Evolutionary conservation across 2,888 invertebrate genomes (phyloP).

Genomic region (Brenthis daphne): DNA sequence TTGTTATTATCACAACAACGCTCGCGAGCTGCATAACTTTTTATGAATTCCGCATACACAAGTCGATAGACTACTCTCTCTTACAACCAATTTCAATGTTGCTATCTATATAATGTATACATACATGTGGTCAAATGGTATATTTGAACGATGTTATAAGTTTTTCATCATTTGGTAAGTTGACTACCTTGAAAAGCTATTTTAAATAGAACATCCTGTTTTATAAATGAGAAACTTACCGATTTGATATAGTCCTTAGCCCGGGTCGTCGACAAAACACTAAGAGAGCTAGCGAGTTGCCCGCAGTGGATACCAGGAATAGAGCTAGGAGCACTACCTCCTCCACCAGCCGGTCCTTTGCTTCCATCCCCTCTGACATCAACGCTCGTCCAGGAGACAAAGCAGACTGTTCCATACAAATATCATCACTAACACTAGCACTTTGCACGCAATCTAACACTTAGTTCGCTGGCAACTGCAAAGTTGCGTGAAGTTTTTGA

Average conservation of each 20-base stretch:
- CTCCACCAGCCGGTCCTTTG: slow-evolving; percentile 73
- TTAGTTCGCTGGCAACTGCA: slow-evolving; percentile 65
- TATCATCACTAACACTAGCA: slow-evolving; percentile 76
- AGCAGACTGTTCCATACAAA: slow-evolving; percentile 66
- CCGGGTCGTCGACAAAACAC: slow-evolving; percentile 88
- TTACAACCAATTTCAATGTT: slow-evolving; percentile 34
- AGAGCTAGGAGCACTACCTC: slow-evolving; percentile 78
- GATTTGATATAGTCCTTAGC: slow-evolving; percentile 89
- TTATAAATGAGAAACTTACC: slow-evolving; percentile 73
- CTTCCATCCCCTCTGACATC: slow-evolving; percentile 76
- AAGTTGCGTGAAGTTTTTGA: slow-evolving; percentile 77
- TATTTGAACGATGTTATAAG: slow-evolving; percentile 31
- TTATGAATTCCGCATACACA: slow-evolving; percentile 19
- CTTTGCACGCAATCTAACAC: slow-evolving; percentile 68
- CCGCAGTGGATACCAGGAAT: slow-evolving; percentile 85
- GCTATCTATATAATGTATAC: slow-evolving; percentile 4
- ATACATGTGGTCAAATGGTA: slow-evolving; percentile 8
- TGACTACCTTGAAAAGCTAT: slow-evolving; percentile 38
- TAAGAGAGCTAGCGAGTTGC: slow-evolving; percentile 87
- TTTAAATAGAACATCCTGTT: background rate
- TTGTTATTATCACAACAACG: background rate
- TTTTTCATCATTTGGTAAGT: slow-evolving; percentile 43
- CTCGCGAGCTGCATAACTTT: slow-evolving; percentile 22
- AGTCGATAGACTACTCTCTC: slow-evolving; percentile 32
- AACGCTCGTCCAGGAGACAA: slow-evolving; percentile 76